phyloP scores from a whole-genome alignment of 2,888 invertebrate species.

The Cerastoderma edule region DNA sequence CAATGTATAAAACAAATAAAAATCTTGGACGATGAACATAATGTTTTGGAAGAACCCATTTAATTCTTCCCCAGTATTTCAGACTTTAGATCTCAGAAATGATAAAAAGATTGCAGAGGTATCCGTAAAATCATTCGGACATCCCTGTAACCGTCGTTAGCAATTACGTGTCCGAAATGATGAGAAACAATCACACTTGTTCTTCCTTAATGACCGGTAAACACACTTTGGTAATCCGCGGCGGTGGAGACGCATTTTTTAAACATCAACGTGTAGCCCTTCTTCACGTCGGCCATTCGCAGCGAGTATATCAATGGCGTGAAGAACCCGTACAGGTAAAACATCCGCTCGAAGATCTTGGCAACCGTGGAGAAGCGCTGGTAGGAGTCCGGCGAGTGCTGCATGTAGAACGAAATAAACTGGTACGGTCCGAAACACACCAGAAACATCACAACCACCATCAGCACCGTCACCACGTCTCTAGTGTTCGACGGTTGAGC shows the following conservation, averaged over 20 bases:
- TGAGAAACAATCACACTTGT: too few species aligned
- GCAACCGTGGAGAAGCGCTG: slow-evolving; percentile 28
- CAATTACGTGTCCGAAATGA: too few species aligned
- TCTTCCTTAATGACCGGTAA: slow-evolving; percentile 47
- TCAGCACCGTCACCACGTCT: slow-evolving; percentile 41
- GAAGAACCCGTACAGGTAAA: slow-evolving; percentile 42
- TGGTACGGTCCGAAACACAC: slow-evolving; percentile 56
- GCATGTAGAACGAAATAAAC: slow-evolving; percentile 56
- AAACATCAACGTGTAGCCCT: slow-evolving; percentile 55
- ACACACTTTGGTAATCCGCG: slow-evolving; percentile 52
- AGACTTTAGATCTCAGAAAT: too few species aligned
- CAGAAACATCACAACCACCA: slow-evolving; percentile 42
- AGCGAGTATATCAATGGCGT: slow-evolving; percentile 49
- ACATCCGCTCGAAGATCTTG: slow-evolving; percentile 41
- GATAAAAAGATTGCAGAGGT: too few species aligned
- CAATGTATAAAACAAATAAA: too few species aligned
- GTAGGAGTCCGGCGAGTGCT: slow-evolving; percentile 48
- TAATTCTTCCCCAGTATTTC: too few species aligned
- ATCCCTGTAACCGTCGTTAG: too few species aligned
- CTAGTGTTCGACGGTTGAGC: slow-evolving; percentile 45
- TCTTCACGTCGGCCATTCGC: slow-evolving; percentile 45
- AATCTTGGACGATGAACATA: too few species aligned
- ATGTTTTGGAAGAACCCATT: too few species aligned
- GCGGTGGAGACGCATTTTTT: slow-evolving; percentile 54
- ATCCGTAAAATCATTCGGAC: too few species aligned